These are phyloP conservation scores for Brenthis daphne DNA, from an alignment of 2,888 invertebrate genomes.

Conservation along the genomic window DNA sequence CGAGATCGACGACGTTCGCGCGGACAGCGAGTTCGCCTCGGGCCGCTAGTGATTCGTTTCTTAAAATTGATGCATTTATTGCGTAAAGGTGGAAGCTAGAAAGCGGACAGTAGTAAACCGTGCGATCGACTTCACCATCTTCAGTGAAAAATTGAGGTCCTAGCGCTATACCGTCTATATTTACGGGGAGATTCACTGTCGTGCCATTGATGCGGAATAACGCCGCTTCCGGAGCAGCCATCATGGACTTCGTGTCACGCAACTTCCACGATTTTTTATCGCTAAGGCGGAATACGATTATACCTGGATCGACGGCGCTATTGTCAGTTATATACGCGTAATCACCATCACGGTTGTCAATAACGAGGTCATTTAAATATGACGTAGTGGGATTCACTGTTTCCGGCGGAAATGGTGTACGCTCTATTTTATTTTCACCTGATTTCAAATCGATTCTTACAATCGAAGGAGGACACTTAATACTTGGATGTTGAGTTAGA, in stretches of 20 bases:
- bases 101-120: slow-evolving; percentile 86
- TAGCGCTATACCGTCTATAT: slow-evolving; percentile 87
- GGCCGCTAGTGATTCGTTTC: slow-evolving; percentile 74
- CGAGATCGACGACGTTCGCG: slow-evolving; percentile 82
- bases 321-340: slow-evolving; percentile 89
- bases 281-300: slow-evolving; percentile 86
- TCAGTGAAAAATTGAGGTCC: slow-evolving; percentile 81
- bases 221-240: slow-evolving; percentile 80
- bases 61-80: slow-evolving; percentile 83
- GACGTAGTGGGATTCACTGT: slow-evolving; percentile 82
- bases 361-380: slow-evolving; percentile 87
- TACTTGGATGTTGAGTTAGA: slow-evolving; percentile 75
- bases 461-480: slow-evolving; percentile 86
- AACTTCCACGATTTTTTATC: slow-evolving; percentile 87
- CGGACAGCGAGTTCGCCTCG: slow-evolving; percentile 61
- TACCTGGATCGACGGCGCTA: slow-evolving; percentile 85
- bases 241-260: slow-evolving; percentile 85
- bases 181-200: slow-evolving; percentile 80
- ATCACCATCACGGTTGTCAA: slow-evolving; percentile 86
- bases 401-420: slow-evolving; percentile 84
- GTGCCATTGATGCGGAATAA: slow-evolving; percentile 84
- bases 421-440: slow-evolving; percentile 78
- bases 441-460: slow-evolving; percentile 85
- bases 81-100: slow-evolving; percentile 86
- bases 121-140: slow-evolving; percentile 65